Percentiles rank a stretch among this genome's conserved stretches.
These are phyloP conservation scores for Bombus polaris DNA, from an alignment of 1,140 invertebrate genomes.

Conservation along the genomic window DNA sequence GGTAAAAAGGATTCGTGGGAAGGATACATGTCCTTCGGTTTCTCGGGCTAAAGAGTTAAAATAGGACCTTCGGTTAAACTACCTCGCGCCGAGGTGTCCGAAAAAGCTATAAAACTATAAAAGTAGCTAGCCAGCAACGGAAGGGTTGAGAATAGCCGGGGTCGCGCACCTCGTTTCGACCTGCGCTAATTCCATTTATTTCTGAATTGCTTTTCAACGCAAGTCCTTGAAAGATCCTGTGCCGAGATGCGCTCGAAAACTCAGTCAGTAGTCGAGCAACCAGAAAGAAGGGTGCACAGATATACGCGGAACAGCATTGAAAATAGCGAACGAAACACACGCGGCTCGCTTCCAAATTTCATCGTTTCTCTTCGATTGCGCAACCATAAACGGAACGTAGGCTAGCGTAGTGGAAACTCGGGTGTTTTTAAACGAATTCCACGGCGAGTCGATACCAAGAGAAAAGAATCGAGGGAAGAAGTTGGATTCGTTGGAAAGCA, in stretches of 20 bases:
- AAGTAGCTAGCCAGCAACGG: slow-evolving; percentile 51
- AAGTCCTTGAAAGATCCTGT: slow-evolving; percentile 3
- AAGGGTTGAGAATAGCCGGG: slow-evolving; percentile 71
- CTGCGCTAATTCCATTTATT: slow-evolving; percentile 38
- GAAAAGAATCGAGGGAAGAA: no score
- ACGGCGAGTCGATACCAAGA: neutral
- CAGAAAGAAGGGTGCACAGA: neutral
- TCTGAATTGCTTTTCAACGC: slow-evolving; percentile 31
- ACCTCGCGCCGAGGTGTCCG: slow-evolving; percentile 1
- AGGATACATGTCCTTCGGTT: slow-evolving; percentile 49
- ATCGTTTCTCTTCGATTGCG: neutral
- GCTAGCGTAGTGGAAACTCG: neutral
- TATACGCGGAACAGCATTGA: no score
- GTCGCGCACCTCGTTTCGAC: slow-evolving; percentile 47
- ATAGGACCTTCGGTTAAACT: slow-evolving; percentile 2
- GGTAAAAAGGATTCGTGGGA: slow-evolving; percentile 31
- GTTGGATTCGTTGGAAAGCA: neutral
- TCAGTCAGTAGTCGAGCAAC: slow-evolving; percentile 2
- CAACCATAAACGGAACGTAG: neutral
- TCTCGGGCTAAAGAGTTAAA: slow-evolving; percentile 46
- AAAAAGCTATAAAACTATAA: slow-evolving; percentile 76
- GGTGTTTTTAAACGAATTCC: neutral
- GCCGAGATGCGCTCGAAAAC: neutral
- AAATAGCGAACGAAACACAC: neutral
- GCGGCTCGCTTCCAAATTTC: neutral